These are phyloP conservation scores for Yponomeuta plumbellus DNA, from an alignment of 2,888 invertebrate species.

Conservation along the genomic window DNA sequence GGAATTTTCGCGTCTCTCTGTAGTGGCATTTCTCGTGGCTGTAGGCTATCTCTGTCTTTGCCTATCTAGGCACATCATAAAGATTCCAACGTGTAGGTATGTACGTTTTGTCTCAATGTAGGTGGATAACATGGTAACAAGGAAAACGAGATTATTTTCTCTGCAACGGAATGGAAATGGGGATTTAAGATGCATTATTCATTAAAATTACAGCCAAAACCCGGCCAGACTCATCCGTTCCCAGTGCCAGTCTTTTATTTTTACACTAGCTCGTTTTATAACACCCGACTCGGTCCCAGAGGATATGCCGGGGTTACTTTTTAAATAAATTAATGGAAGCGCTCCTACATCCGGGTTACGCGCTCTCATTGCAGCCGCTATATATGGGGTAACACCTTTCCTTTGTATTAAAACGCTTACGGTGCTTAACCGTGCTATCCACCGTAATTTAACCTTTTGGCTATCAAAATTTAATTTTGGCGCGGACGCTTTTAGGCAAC, in stretches of 20 bases:
- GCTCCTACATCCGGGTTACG: not conserved
- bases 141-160: not conserved
- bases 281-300: not conserved
- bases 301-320: not conserved
- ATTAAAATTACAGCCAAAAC: not conserved
- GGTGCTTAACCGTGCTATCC: not conserved
- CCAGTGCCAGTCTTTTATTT: not conserved
- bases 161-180: not conserved
- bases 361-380: not conserved
- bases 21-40: not conserved
- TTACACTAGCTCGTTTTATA: slow-evolving; percentile 3
- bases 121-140: not conserved
- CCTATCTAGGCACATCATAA: not conserved
- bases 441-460: not conserved
- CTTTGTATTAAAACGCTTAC: not conserved
- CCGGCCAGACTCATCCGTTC: not conserved
- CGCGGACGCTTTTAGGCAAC: not conserved
- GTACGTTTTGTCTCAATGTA: too few relatives aligned
- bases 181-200: not conserved
- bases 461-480: not conserved
- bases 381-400: not conserved
- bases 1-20: too few relatives aligned
- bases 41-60: not conserved
- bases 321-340: not conserved
- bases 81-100: not conserved